Evolutionary conservation across 2,888 invertebrate species (phyloP).

Genomic region (Poecilus cupreus): DNA sequence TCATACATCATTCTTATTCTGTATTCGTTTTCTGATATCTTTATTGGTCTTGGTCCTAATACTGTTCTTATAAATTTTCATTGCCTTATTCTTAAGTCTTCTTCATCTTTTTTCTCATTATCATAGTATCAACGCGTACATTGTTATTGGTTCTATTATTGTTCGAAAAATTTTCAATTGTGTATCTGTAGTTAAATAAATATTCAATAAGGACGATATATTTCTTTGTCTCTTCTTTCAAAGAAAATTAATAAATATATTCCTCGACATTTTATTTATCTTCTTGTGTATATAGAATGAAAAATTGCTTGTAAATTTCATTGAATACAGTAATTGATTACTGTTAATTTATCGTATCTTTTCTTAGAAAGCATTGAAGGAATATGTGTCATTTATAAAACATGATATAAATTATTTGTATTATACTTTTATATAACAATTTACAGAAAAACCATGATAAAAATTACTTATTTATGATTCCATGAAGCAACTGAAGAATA

Average conservation of each 20-base stretch:
- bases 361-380: background rate
- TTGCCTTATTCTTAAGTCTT: too few relatives aligned
- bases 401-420: too few relatives aligned
- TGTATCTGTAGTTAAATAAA: too few relatives aligned
- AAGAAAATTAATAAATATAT: conserved; percentile 2
- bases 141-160: too few relatives aligned
- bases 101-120: too few relatives aligned
- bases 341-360: background rate
- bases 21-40: too few relatives aligned
- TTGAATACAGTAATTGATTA: background rate
- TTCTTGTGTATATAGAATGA: background rate
- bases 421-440: too few relatives aligned
- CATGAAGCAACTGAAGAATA: background rate
- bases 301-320: background rate
- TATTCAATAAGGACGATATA: background rate
- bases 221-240: background rate
- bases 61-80: too few relatives aligned
- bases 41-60: too few relatives aligned
- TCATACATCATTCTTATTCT: too few relatives aligned
- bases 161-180: too few relatives aligned
- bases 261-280: background rate
- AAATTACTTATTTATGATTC: background rate
- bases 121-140: too few relatives aligned
- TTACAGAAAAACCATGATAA: background rate
- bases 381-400: background rate